Base-by-base conservation (phyloP, 2,113 vertebrate species). In the Heterotilapia buettikoferi region DNA sequence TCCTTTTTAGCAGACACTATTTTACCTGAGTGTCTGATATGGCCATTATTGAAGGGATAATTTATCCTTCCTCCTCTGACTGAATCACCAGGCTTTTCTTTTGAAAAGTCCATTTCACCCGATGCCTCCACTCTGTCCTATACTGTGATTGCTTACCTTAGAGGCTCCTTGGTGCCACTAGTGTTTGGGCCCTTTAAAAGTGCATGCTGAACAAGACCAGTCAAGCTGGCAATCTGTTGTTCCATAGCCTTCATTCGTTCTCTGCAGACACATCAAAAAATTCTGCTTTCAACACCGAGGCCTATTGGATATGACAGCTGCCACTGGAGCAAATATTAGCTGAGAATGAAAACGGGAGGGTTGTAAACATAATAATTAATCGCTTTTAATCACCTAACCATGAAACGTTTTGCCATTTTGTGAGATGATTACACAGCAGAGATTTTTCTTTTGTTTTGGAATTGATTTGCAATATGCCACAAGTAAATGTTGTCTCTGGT, bases 191-290 rank as follows among this genome's bases (percentile, higher is more conserved):
- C 97, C 97, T 98, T 99, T 96, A 98, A 98, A 97, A 99, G 97
- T 95, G 98, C 98, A 96, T 98, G 97, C 97, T 99, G 98, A 96
- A 99, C 98, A 97, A 99, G 98, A 94, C 98, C 98, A 97, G 98
- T 99, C 97, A 99, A 97, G 97, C 98, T 99, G 97, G 98, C 98
- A 97, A 99, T 98, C 97, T 99, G 98, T 97, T 98, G 98, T 97
- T 99, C 98, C 98, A 99, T 99, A 97, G 98, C 98, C 97, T 98
- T 98, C 98, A 99, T 99, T 97, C 98, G 98, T 96, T 98, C 97
- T 98, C 98, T 99, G 98, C 95, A 98, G 98, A 97, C 97, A 98
- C 94, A 96, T 92, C 94, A 96, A 90, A 96, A 96, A 92, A 96
- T 94, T 90, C 95, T 92, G 80, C 95, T 96, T 94, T 95, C 88